Base-by-base conservation (phyloP, 1,140 invertebrate species). In the Diorhabda carinulata region DNA sequence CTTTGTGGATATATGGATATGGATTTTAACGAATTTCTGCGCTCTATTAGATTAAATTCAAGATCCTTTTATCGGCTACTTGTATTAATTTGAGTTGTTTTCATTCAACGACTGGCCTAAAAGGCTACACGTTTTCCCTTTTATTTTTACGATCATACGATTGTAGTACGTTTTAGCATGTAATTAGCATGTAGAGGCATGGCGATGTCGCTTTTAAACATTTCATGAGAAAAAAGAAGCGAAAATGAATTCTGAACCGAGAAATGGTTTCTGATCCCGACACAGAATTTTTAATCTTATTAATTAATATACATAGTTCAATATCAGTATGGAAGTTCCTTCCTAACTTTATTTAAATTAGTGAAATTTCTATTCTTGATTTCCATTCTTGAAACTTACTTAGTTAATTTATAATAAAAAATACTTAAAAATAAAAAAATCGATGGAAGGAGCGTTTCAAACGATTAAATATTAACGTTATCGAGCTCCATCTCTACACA, bases 161-260 rank as follows among this genome's bases (percentile, higher is more conserved):
- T 61, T 61, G 42, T 61, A 9, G 59, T 61, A 61, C 59, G 59
- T 61, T 61, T 61, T 43, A 61, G 59, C 59, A 61, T 40, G 59
- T 61, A 61, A 61, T 61, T 61, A 61, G 25, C 41, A 61, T 61
- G 25, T 43, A 61, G 59, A 40, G 40, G 5, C 58, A 10, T 25
- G 58, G 58, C 40, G 6, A n/a, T 56, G 10, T 41, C 7, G 61
- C 43, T 62, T 62, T 62, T 10, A 62, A 62, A 62, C 44, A 9
- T 43, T 47, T 43, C 43, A 62, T 62, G 9, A 43, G 61, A n/a
- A 62, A 10, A 62, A 43, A 43, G 43, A 62, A 62, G 8, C 6
- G 61, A 43, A 44, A 43, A 10, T 10, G 5, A 4, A 62, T 8
- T 52, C 47, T 52, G 47, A 52, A n/a, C n/a, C 6, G 47, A 52